phyloP scores from a whole-genome alignment of 2,888 invertebrate genomes.

The Drosophila percnosoma region DNA sequence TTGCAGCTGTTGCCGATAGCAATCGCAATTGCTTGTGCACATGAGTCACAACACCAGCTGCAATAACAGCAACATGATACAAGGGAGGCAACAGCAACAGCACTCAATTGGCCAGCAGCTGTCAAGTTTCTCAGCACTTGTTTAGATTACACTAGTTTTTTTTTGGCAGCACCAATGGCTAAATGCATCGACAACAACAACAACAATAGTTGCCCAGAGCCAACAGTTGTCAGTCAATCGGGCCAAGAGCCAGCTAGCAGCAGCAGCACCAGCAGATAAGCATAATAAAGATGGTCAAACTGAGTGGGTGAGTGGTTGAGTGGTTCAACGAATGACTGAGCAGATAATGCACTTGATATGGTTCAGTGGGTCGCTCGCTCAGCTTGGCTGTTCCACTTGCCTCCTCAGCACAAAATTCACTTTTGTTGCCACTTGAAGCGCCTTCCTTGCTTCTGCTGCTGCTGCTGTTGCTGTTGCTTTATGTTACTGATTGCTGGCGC shows the following conservation, averaged over 20 bases:
- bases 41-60: background rate
- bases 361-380: constrained; percentile 18
- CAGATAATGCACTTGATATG: constrained; percentile 35
- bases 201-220: constrained; percentile 8
- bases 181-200: constrained; percentile 23
- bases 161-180: constrained; percentile 10
- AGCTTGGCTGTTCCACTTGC: constrained; percentile 16
- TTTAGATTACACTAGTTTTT: constrained; percentile 24
- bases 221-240: constrained; percentile 36
- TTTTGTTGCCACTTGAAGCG: constrained; percentile 21
- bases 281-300: constrained; percentile 21
- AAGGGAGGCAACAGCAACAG: constrained; percentile 8
- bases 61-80: constrained; percentile 19
- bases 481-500: constrained; percentile 29
- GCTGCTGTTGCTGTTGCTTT: constrained; percentile 18
- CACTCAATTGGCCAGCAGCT: constrained; percentile 42
- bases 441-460: constrained; percentile 33
- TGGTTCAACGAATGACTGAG: constrained; percentile 16
- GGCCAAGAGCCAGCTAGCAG: constrained; percentile 10
- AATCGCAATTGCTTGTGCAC: constrained; percentile 5
- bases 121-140: constrained; percentile 47
- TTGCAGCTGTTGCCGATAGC: constrained; percentile 2
- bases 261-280: background rate
- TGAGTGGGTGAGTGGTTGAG: constrained; percentile 12
- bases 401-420: constrained; percentile 29